Base-by-base conservation (phyloP, 2,113 vertebrate species). In the Phodopus roborovskii region DNA sequence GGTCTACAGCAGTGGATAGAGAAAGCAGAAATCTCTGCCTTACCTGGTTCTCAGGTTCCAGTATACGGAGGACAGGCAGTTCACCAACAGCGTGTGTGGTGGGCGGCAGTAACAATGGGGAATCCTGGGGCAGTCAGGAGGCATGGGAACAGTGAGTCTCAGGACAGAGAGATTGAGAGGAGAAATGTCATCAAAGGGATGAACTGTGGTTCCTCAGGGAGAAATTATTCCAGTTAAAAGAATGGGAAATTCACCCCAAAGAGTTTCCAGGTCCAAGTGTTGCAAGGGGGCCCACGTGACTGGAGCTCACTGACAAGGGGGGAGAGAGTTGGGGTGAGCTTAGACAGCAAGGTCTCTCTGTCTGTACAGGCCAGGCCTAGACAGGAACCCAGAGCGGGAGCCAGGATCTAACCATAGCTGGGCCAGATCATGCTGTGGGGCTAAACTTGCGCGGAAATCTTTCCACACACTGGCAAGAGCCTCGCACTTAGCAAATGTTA, bases 21-120 rank as follows among this genome's bases (percentile, higher is more conserved):
- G 68, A 0, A 16, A n/a, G 17, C 33, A 58, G n/a, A 36, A 71
- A 11, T 10, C 2, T 36, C 26, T 1, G 5, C 28, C 50, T 66
- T 9, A 24, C n/a, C 0, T 1, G 26, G 24, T 11, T 6, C 22
- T 66, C 3, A 1, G 22, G 6, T 10, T 88, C 53, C n/a, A 15
- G 3, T 12, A 20, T 6, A 9, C 0, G 5, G 10, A 16, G 5
- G 10, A 16, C 0, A 50, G 19, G 22, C 7, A 2, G 36, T 19
- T 9, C 4, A 36, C 11, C 1, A 3, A n/a, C 19, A 17, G 26
- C 1, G 1, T 33, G 33, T 2, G 1, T 33, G 33, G 60, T n/a
- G 64, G 73, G 30, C 53, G 24, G 48, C 75, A 22, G 42, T 6
- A 2, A 7, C 0, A 7, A 45, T 20, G 62, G 88, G 48, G 20